Conservation (phyloP, 2,797 vertebrate species). For the Eleutherodactylus coqui region DNA sequence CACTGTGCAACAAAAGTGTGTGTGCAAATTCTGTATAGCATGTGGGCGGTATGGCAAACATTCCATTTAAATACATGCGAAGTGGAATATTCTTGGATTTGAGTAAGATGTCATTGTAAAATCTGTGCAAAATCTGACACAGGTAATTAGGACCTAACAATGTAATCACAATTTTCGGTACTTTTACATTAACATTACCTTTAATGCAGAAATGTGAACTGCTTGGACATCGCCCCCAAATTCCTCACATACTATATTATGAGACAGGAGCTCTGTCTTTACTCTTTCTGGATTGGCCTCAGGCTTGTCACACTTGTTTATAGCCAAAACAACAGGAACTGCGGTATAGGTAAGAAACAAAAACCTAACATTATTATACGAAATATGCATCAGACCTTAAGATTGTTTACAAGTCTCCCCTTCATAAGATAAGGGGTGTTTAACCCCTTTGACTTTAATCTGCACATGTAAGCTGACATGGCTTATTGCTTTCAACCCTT, state of each 20-base stretch:
- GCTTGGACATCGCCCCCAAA: slow-evolving; percentile 92
- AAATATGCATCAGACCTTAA: not conserved
- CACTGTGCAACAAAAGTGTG: no score
- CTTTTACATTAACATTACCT: slow-evolving; percentile 73
- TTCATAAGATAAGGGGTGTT: no score
- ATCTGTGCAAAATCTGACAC: no score
- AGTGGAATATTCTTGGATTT: no score
- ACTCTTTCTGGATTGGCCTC: slow-evolving; percentile 85
- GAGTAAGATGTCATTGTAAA: no score
- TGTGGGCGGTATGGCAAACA: no score
- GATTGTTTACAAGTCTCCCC: no score
- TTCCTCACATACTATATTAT: slow-evolving; percentile 92
- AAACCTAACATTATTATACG: not conserved
- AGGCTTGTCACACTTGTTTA: slow-evolving; percentile 94
- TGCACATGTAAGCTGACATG: no score
- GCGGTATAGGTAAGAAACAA: not conserved
- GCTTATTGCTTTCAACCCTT: no score
- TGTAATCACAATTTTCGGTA: not conserved
- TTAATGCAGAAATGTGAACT: slow-evolving; percentile 89
- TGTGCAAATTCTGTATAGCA: no score
- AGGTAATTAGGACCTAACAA: not conserved
- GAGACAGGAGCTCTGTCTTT: slow-evolving; percentile 84
- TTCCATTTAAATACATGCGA: no score
- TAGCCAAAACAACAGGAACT: slow-evolving; percentile 90
- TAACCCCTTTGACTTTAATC: no score